Percentiles rank a stretch among this genome's conserved stretches.
These are phyloP conservation scores for Gallinago jamesoni DNA, from an alignment of 2,113 vertebrate genomes.

Conservation along the genomic window DNA sequence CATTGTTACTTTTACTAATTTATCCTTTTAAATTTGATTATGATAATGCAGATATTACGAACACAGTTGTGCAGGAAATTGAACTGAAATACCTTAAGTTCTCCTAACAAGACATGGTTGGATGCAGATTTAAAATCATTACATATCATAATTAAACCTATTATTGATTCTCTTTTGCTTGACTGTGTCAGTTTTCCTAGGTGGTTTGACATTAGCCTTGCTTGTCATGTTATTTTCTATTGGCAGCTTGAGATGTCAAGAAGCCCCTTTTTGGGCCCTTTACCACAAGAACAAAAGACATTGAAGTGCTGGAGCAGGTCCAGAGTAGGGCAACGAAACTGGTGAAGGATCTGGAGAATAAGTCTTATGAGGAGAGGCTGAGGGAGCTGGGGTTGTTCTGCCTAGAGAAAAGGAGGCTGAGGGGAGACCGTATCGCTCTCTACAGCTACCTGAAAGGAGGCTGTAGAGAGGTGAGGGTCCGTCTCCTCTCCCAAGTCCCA, in stretches of 20 bases:
- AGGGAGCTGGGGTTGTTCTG: too few relatives aligned
- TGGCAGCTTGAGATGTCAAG: neutral
- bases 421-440: too few relatives aligned
- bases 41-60: neutral
- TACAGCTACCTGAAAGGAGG: too few relatives aligned
- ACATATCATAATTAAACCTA: neutral
- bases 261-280: neutral
- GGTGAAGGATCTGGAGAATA: too few relatives aligned
- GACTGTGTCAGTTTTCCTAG: neutral
- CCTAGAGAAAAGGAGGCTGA: too few relatives aligned
- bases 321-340: too few relatives aligned
- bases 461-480: too few relatives aligned
- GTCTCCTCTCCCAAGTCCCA: too few relatives aligned
- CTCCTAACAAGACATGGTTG: neutral
- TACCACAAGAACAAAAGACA: too few relatives aligned
- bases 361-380: too few relatives aligned
- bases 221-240: neutral
- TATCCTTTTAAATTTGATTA: neutral
- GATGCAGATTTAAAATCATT: neutral
- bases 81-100: neutral
- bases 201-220: neutral
- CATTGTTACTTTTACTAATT: neutral
- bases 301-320: too few relatives aligned
- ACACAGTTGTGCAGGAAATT: neutral
- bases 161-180: neutral